A percentile compares a stretch with the other conserved stretches of the same genome.
These are phyloP conservation scores for Vicugna pacos DNA, from an alignment of 2,113 vertebrate species.

Conservation along the genomic window DNA sequence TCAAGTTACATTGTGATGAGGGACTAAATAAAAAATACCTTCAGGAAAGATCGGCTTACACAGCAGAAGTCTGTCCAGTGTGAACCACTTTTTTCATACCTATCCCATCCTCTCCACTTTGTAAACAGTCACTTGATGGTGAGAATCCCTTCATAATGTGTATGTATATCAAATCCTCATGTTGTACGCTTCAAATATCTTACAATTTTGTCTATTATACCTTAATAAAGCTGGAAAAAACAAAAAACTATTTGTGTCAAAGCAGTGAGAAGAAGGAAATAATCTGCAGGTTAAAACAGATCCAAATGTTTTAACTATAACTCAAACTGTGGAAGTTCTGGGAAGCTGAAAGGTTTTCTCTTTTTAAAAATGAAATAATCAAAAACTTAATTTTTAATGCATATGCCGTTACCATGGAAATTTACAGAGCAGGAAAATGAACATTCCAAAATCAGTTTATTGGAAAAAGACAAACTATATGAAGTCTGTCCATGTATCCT, in stretches of 20 bases:
- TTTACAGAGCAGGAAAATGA: not conserved
- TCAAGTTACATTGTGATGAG: not conserved
- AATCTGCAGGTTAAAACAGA: not conserved
- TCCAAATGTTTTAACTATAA: not conserved
- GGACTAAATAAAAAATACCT: not conserved
- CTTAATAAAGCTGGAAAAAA: not conserved
- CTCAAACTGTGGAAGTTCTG: not conserved
- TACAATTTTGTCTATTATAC: not conserved
- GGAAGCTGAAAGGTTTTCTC: not conserved
- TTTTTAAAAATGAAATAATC: not conserved
- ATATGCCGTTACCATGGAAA: not conserved
- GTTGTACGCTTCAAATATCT: not conserved
- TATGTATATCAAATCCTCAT: not conserved
- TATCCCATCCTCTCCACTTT: not conserved
- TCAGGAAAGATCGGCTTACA: not conserved
- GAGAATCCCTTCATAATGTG: not conserved
- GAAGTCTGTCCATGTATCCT: not conserved
- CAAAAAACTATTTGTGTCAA: not conserved
- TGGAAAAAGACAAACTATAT: slow-evolving; percentile 15
- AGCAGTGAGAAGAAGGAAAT: not conserved
- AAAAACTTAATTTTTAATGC: not conserved
- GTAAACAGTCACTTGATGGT: not conserved
- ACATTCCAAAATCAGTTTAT: not conserved
- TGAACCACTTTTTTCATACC: not conserved
- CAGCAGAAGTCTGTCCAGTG: not conserved